Percentiles rank a stretch among this genome's conserved stretches.
Evolutionary conservation across 2,888 invertebrate genomes (phyloP).

Genomic region (Dromius quadrimaculatus): DNA sequence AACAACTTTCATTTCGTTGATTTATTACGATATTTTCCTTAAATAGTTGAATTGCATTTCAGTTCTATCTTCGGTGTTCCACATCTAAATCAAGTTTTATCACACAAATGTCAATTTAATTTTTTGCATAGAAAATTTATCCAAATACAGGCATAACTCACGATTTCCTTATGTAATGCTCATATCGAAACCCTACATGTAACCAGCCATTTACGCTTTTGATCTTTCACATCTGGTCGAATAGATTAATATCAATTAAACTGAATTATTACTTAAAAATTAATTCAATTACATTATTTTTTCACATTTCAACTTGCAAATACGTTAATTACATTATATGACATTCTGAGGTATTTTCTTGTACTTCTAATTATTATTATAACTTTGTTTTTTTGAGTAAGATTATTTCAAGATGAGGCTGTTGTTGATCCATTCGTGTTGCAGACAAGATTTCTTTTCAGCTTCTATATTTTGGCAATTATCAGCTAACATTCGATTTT

Average conservation of each 20-base stretch:
- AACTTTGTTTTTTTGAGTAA: too few species aligned
- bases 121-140: conserved; percentile 33
- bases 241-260: not conserved
- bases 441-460: too few species aligned
- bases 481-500: too few species aligned
- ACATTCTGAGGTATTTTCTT: too few species aligned
- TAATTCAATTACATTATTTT: conserved; percentile 14
- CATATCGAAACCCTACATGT: conserved; percentile 4
- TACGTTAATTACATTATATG: too few species aligned
- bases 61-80: conserved; percentile 46
- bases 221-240: not conserved
- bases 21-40: conserved; percentile 43
- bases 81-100: conserved; percentile 43
- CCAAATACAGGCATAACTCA: conserved; percentile 23
- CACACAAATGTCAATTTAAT: conserved; percentile 41
- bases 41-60: conserved; percentile 38
- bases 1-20: conserved; percentile 47
- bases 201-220: conserved; percentile 3
- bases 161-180: conserved; percentile 31
- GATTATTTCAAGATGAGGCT: too few species aligned
- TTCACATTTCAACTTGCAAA: too few species aligned
- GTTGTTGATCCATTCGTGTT: too few species aligned
- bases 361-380: too few species aligned
- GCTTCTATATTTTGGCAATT: too few species aligned
- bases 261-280: conserved; percentile 10